A percentile compares a stretch with the other conserved stretches of the same genome.
phyloP scores from a whole-genome alignment of 2,888 invertebrate genomes.

The Meghimatium bilineatum region DNA sequence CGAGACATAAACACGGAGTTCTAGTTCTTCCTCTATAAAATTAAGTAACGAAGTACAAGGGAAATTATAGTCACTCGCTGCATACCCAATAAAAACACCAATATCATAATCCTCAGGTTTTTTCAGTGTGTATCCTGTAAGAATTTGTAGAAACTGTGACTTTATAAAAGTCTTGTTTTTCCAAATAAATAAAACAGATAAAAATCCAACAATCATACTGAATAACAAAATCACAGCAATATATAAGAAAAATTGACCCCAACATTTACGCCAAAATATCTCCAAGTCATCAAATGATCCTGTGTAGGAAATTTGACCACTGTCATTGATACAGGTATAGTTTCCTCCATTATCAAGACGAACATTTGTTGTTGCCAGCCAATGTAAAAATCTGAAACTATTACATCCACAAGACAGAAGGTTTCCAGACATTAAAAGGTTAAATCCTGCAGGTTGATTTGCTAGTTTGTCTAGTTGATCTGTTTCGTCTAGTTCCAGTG shows the following conservation, averaged over 20 bases:
- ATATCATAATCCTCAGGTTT: background rate
- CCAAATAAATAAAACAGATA: slow-evolving; percentile 10
- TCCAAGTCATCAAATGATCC: background rate
- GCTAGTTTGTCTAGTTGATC: background rate
- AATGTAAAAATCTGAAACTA: background rate
- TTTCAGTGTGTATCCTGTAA: slow-evolving; percentile 15
- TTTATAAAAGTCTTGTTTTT: slow-evolving; percentile 19
- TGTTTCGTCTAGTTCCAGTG: background rate
- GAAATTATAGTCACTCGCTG: background rate
- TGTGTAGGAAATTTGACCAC: background rate
- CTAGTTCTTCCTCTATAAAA: slow-evolving; percentile 8
- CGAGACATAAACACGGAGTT: background rate
- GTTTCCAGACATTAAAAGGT: slow-evolving; percentile 18
- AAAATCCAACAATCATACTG: background rate
- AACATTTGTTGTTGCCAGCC: slow-evolving; percentile 3
- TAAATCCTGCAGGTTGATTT: background rate
- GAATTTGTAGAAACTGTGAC: background rate
- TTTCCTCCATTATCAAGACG: background rate
- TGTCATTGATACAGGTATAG: slow-evolving; percentile 17
- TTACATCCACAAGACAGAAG: slow-evolving; percentile 31
- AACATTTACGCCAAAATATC: slow-evolving; percentile 26
- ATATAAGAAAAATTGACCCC: background rate
- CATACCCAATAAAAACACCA: slow-evolving; percentile 28
- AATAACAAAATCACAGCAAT: background rate
- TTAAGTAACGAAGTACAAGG: background rate